These are phyloP conservation scores for Cepaea hortensis DNA, from an alignment of 2,888 invertebrate genomes.

Conservation along the genomic window DNA sequence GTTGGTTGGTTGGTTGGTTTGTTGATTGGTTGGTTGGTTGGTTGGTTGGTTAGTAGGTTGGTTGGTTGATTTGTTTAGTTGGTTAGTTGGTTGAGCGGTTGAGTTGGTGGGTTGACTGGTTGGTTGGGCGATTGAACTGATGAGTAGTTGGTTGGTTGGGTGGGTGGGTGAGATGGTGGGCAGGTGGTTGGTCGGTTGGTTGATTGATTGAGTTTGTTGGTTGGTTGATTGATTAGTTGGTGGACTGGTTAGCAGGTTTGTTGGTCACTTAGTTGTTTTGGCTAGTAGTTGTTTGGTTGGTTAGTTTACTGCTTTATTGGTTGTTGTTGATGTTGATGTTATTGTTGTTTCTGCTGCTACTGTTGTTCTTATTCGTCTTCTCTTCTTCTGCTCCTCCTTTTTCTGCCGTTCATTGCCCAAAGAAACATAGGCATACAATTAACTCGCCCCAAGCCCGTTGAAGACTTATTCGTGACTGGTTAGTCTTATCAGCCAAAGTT, in stretches of 20 bases:
- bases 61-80: neutral
- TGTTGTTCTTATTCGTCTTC: neutral
- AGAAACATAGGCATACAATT: too few relatives aligned
- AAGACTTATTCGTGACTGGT: too few relatives aligned
- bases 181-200: neutral
- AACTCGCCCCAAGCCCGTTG: too few relatives aligned
- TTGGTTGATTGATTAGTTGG: neutral
- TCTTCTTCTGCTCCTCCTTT: neutral
- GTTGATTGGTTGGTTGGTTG: neutral
- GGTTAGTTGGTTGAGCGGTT: too few relatives aligned
- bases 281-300: neutral
- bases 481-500: too few relatives aligned
- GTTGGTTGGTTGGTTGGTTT: too few relatives aligned
- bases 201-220: neutral
- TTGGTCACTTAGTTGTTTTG: too few relatives aligned
- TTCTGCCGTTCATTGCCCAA: neutral
- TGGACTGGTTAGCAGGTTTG: neutral
- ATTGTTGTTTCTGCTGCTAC: neutral
- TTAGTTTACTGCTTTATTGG: neutral
- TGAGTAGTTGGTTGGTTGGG: too few relatives aligned
- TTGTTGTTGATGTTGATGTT: neutral
- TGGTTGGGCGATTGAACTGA: neutral
- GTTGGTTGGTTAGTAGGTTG: neutral
- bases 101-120: neutral
- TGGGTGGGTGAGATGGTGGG: too few relatives aligned